Evolutionary conservation across 2,113 vertebrate species (phyloP), one percentile per base, ranked within the genome.

Genomic region (Odontophorus gujanensis): DNA sequence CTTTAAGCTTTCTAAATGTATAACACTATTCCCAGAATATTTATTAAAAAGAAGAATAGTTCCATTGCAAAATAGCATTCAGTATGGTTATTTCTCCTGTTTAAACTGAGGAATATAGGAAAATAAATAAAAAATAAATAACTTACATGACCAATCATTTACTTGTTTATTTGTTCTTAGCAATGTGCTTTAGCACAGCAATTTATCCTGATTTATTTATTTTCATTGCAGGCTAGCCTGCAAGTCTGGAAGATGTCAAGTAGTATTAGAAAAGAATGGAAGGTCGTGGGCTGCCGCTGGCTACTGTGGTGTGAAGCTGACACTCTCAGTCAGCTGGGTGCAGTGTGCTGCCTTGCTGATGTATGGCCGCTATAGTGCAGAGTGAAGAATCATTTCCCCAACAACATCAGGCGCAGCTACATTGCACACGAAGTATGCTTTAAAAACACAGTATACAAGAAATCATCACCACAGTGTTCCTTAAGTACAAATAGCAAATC

Each of bases 11-110:
- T 90, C n/a, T 30, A 90, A 96, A 93, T 38, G 36, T 81, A 62
- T 55, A 91, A 96, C 74, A 79, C 47, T 93, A 93, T 83, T 96
- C 68, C 62, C 83, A 96, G 83, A 86, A 81, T 89, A 95, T 91
- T 94, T 96, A 94, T 78, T 75, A 93, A 91, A 87, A 90, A 80
- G 62, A 88, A 87, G 48, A 92, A 90, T 55, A 80, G 68, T 73
- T 95, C 48, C 45, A 3, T 22, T 55, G 57, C 15, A 77, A 53
- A 95, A 83, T 13, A 82, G 28, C 65, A 78, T 85, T 90, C 62
- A 51, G 42, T 86, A 85, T 87, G 71, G 18, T 81, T 90, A 89
- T 89, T 90, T 85, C 32, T 90, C 25, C 72, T 69, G 3, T 58
- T 92, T 80, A 67, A 82, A 73, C 3, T 8, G 19, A 38, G 20